Conservation (phyloP, 2,113 vertebrate species). For the Lasiurus borealis region DNA sequence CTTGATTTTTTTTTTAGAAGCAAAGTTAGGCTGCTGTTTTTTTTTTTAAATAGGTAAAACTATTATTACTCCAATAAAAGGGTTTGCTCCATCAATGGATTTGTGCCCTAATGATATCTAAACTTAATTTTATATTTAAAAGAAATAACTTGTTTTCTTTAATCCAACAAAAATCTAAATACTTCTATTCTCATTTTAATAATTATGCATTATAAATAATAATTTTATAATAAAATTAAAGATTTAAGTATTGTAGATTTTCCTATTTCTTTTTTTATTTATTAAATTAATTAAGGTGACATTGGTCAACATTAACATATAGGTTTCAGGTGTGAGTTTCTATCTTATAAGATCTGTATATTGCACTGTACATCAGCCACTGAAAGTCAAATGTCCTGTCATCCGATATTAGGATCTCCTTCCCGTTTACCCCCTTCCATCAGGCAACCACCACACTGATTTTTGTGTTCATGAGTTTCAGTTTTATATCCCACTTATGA, state of each 20-base stretch:
- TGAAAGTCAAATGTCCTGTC: too few species aligned
- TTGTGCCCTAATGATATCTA: background rate
- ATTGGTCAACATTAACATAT: too few species aligned
- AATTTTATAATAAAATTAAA: background rate
- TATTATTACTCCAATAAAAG: background rate
- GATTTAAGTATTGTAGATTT: background rate
- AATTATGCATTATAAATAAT: background rate
- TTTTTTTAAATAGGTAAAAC: background rate
- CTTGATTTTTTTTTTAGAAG: background rate
- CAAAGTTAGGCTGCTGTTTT: background rate
- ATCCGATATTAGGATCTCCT: too few species aligned
- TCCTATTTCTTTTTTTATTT: background rate
- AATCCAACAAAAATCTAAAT: background rate
- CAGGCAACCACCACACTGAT: too few species aligned
- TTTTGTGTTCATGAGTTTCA: too few species aligned
- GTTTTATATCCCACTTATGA: too few species aligned
- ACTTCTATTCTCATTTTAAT: background rate
- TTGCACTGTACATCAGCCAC: too few species aligned
- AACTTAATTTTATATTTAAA: background rate
- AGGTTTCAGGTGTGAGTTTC: too few species aligned
- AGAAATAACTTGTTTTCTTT: background rate
- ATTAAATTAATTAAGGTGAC: too few species aligned
- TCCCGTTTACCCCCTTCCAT: too few species aligned
- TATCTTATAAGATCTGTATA: too few species aligned
- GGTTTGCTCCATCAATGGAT: background rate